These are phyloP conservation scores for Catocala nupta DNA, from an alignment of 2,888 invertebrate genomes.

Conservation along the genomic window DNA sequence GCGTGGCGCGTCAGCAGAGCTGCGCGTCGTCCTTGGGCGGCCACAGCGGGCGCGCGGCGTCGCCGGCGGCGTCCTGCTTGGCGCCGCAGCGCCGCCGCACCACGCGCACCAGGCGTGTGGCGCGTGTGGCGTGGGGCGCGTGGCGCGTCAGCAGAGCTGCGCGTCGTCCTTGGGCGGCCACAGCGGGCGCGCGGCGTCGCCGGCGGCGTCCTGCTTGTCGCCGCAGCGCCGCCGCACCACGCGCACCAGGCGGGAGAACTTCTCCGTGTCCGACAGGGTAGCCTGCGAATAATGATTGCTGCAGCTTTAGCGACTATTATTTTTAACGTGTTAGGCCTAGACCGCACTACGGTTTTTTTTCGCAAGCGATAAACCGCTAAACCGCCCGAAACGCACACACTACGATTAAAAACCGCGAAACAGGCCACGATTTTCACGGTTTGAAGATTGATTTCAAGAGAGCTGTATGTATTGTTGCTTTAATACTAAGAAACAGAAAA, in stretches of 20 bases:
- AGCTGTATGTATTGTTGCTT: too few species aligned
- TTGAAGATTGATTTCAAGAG: too few species aligned
- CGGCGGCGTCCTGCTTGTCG: constrained; percentile 58
- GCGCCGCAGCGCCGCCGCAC: constrained; percentile 64
- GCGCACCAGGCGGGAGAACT: constrained; percentile 60
- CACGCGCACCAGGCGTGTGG: constrained; percentile 55
- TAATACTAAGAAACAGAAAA: too few species aligned
- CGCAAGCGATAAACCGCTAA: too few species aligned
- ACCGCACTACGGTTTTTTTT: too few species aligned
- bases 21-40: constrained; percentile 58
- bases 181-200: constrained; percentile 66
- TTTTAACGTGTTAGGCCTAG: too few species aligned
- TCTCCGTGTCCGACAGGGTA: constrained; percentile 72
- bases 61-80: constrained; percentile 58
- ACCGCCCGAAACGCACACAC: too few species aligned
- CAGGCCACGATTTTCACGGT: too few species aligned
- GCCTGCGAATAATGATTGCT: constrained; percentile 59
- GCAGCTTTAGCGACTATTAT: too few species aligned
- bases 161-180: constrained; percentile 62
- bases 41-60: constrained; percentile 70
- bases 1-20: too few species aligned
- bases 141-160: constrained; percentile 53
- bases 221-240: constrained; percentile 64
- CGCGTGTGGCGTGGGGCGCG: neutral
- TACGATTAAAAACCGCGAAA: too few species aligned